Evolutionary conservation across 2,113 vertebrate species (phyloP), one percentile per base, ranked within the genome.

Genomic region (Ictidomys tridecemlineatus): DNA sequence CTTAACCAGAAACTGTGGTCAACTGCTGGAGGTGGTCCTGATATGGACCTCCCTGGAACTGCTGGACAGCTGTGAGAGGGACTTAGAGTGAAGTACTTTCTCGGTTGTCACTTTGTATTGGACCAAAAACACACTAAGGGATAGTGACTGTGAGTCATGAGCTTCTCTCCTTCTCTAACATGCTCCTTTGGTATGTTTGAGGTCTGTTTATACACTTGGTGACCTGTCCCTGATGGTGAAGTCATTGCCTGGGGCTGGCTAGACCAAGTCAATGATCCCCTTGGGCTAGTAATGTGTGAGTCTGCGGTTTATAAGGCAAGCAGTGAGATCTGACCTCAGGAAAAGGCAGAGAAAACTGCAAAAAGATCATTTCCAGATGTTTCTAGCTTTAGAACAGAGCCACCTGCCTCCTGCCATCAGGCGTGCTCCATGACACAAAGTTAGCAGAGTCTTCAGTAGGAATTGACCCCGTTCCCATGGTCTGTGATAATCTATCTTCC

Each of bases 401-500:
- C 63, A 83, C 37, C 67, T 83, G 63, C 89, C 34, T 89, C 8
- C 2, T 22, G 26, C n/a, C 32, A 0, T 76, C 45, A 79, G 42
- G 39, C 42, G 51, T 74, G 48, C 39, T 69, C 51, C 16, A 3
- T 13, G 28, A 56, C 67, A 70, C 22, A 26, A 86, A n/a, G 37
- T 82, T 63, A 45, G 63, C 92, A 67, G 65, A 95, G 24, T 80
- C 63, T 67, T 84, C 74, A 73, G 79, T 6, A 42, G 56, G 58
- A 72, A 80, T 56, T 10, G 65, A 65, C 53, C 79, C 37, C 61
- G 16, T 76, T 93, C 37, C 12, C 63, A 26, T 48, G 70, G 53
- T 37, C 53, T 80, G 0, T 85, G 39, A 61, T 87, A 70, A 89
- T 86, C 93, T 83, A 84, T 96, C 96, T 92, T 89, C 78, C 86